Base-by-base conservation (phyloP, 1,140 invertebrate species). In the Drosophila parabipectinata region DNA sequence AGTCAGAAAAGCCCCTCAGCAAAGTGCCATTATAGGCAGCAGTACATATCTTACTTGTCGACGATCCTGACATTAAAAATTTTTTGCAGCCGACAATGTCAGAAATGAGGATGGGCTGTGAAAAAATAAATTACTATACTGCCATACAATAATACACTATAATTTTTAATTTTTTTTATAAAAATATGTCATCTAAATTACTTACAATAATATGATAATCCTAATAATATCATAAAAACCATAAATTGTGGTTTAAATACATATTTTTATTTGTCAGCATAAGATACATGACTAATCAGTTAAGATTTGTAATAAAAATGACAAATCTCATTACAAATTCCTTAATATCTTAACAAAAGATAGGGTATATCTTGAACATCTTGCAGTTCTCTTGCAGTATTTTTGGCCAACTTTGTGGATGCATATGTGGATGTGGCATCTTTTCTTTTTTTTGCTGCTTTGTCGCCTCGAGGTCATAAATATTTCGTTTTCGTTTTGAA, bases 21-120 rank as follows among this genome's bases (percentile, higher is more conserved):
- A 37, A 28, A 53, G 48, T 18, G 18, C 48, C 68, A 59, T 72
- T 71, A 45, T 37, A 21, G 34, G 28, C 54, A 28, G n/a, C 21
- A 47, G 4, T 59, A 76, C 72, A 68, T 58, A 60, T 66, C 60
- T 64, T 45, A 76, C 79, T 83, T 78, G 63, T 79, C 79, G 79
- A 83, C 71, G 68, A 80, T 73, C 81, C 77, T 80, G 80, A 85
- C 80, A 84, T 85, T 79, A 79, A 80, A 75, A 63, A 47, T 84
- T 76, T 76, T 53, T 57, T 37, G 62, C 66, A 72, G 64, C 58
- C 47, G 47, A 73, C 68, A 73, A 62, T 73, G 71, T 73, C 71
- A 73, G 71, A 73, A 54, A 72, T 37, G 69, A 72, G 61, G 56
- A 39, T 30, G 34, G 26, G 3, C 2, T 32, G 32, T 32, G 9